phyloP scores from a whole-genome alignment of 2,113 vertebrate species.

The Hiodon tergisus region DNA sequence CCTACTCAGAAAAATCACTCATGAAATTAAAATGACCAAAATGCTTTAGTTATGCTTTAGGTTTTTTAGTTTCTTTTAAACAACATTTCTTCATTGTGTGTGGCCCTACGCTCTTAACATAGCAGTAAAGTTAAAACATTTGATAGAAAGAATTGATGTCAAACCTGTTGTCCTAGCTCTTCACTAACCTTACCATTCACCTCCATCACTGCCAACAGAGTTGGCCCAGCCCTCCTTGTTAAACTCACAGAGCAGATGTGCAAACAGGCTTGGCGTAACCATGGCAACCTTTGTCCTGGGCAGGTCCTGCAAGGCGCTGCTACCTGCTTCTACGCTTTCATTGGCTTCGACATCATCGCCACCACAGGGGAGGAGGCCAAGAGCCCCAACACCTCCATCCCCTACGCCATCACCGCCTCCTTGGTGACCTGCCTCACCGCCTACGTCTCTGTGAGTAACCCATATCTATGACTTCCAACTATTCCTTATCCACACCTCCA shows the following conservation, averaged over 20 bases:
- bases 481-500: too few species aligned
- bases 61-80: neutral
- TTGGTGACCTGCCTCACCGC: conserved; percentile 88
- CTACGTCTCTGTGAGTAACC: conserved; percentile 84
- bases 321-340: conserved; percentile 95
- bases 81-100: neutral
- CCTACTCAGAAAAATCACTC: too few species aligned
- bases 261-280: neutral
- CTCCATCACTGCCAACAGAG: neutral
- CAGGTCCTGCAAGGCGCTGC: conserved; percentile 94
- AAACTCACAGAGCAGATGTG: neutral
- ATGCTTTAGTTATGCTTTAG: neutral
- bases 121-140: too few species aligned
- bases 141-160: too few species aligned
- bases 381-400: conserved; percentile 91
- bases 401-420: conserved; percentile 90
- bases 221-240: neutral
- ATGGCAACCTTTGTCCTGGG: neutral
- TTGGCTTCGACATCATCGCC: conserved; percentile 96
- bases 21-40: neutral
- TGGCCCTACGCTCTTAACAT: too few species aligned
- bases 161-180: neutral
- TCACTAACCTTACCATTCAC: neutral
- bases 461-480: too few species aligned
- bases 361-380: conserved; percentile 95